Base-by-base conservation (phyloP, 53 echinoderm and acorn worm genomes). In the Zoroaster sp. region DNA sequence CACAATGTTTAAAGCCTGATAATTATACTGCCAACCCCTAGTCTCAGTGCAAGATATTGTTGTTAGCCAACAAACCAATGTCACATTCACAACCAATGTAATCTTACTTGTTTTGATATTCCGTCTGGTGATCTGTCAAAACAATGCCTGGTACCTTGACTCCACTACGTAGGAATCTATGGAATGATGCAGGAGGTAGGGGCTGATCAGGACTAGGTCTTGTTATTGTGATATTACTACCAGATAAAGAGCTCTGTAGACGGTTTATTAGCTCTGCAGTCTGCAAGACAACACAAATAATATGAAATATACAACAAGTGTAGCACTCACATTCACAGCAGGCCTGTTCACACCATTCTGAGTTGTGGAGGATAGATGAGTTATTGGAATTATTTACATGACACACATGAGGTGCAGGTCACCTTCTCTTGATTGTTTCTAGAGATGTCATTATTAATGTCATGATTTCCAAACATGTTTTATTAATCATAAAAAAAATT, bases 111-210 rank as follows among this genome's bases (percentile, higher is more conserved):
- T 95, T 95, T 31, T 40, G 71, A 68, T 89, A 95, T 68, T 93
- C 82, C 31, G 31, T 89, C 8, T 87, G 37, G 47, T 98, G 98
- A 81, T 98, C 98, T 6, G 98, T 89, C 55, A 98, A 63, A 1
- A 98, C 94, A 1, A 98, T 91, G 35, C 98, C 98, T 36, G 93
- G 93, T 67, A 95, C 94, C 40, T 91, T 88, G 38, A 41, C 68
- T 10, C 87, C 88, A 45, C 73, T 89, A 35, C 92, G 92, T n/a
- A 98, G 73, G 82, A 98, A 98, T 44, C 89, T 91, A 55, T 98
- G 98, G 90, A 98, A 94, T 18, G 95, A 95, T n/a, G 95, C 95
- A 4, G 98, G 95, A 15, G 98, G 95, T 15, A 95, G 85, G 1
- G 94, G 87, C 30, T 85, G 92, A 31, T 51, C 74, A 1, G 10